Conservation (phyloP, 2,888 invertebrate genomes). For the Cheilosia variabilis region DNA sequence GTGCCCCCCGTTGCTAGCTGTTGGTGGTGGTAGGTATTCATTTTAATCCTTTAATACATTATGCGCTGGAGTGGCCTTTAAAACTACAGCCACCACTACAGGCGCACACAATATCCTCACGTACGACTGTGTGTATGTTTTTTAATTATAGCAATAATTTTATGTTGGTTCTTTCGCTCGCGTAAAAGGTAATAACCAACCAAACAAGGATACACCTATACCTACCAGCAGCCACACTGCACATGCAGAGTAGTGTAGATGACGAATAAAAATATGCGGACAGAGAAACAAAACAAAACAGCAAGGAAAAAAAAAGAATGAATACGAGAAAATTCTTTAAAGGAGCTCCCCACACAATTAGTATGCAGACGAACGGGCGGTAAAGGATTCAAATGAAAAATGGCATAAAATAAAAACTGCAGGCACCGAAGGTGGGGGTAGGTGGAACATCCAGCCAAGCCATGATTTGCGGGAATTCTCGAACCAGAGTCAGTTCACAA, state of each 20-base stretch:
- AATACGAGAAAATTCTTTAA: constrained; percentile 55
- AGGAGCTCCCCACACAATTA: constrained; percentile 70
- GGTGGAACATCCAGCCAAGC: constrained; percentile 51
- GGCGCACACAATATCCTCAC: constrained; percentile 18
- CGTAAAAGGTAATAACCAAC: constrained; percentile 74
- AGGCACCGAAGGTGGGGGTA: background rate
- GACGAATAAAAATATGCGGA: background rate
- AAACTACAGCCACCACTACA: constrained; percentile 55
- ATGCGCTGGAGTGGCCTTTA: constrained; percentile 68
- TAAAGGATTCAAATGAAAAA: constrained; percentile 75
- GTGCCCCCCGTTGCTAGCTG: constrained; percentile 42
- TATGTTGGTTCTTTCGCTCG: constrained; percentile 62
- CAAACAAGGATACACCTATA: constrained; percentile 40
- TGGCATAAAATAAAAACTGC: constrained; percentile 51
- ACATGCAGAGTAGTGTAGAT: background rate
- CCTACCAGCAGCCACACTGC: constrained; percentile 11
- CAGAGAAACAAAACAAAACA: constrained; percentile 6
- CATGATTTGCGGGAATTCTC: constrained; percentile 68
- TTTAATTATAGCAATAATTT: constrained; percentile 75
- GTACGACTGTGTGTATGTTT: constrained; percentile 48
- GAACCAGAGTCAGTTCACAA: constrained; percentile 30
- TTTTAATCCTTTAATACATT: constrained; percentile 73
- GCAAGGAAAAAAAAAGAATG: background rate
- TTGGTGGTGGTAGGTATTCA: constrained; percentile 37
- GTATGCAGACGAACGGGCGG: constrained; percentile 71